Evolutionary conservation across 1,140 invertebrate species (phyloP), one percentile per base, ranked within the genome.

Genomic region (Pseudomyrmex sp.): DNA sequence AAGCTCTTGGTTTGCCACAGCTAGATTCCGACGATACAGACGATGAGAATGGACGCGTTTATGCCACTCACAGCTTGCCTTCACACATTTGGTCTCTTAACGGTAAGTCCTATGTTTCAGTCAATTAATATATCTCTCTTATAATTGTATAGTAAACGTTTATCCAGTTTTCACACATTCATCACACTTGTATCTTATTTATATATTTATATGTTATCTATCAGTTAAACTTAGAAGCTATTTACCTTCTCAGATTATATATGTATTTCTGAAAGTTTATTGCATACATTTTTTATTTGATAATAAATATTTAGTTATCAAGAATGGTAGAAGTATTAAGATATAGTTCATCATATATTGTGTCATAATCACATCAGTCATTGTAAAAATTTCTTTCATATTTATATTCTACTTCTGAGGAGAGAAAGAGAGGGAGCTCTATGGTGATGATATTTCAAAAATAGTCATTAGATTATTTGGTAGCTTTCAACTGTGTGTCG

Each of bases 71-170:
- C 93, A 98, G 97, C 86, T 95, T 98, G 94, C 97, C 97, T 93
- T 97, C 97, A 86, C 97, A 98, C 93, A 98, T 98, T 95, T 98
- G 97, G 97, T 98, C 97, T 86, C 95, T 98, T 88, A 98, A 98
- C 95, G 97, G 97, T 98, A 94, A 96, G 96, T 96, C 84, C 48
- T 35, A 35, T 35, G 35, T 35, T 35, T 35, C 35, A 35, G 35
- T 35, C 5, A 35, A 35, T 35, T 7, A 35, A 5, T 35, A 7
- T 35, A 7, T 35, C 0, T n/a, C n/a, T n/a, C n/a, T 35, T 7
- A 7, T 7, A 35, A 5, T 35, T 35, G 5, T 35, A 35, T 35
- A 35, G 5, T 7, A 35, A 3, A 35, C 5, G 35, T 35, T 35
- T 35, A 7, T 35, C 5, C 35, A 35, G 35, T 35, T 35, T 35